Evolutionary conservation across 2,888 invertebrate species (phyloP).

Genomic region (Tipula vernalis): DNA sequence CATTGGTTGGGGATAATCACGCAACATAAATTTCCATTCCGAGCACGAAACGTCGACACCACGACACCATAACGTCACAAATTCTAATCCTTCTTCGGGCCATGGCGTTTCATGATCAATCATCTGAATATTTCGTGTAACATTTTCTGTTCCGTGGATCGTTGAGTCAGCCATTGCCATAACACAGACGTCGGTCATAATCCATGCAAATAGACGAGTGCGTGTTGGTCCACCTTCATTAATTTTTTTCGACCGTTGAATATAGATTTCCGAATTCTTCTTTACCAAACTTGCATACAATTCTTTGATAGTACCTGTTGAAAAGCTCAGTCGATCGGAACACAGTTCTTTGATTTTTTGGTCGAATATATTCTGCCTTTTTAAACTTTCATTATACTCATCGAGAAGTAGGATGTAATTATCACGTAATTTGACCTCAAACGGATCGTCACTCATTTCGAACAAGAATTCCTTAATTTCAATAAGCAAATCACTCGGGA

Average conservation of each 20-base stretch:
- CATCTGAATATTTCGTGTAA: conserved; percentile 56
- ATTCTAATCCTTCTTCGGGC: conserved; percentile 81
- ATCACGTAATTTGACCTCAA: conserved; percentile 90
- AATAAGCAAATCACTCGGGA: conserved; percentile 73
- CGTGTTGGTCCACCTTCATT: conserved; percentile 46
- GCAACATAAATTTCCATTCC: conserved; percentile 76
- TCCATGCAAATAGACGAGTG: conserved; percentile 76
- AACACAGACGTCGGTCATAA: conserved; percentile 50
- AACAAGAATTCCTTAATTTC: conserved; percentile 76
- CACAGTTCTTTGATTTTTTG: conserved; percentile 74
- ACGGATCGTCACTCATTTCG: conserved; percentile 95
- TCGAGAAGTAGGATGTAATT: conserved; percentile 92
- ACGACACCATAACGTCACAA: conserved; percentile 88
- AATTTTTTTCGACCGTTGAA: conserved; percentile 67
- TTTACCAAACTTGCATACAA: conserved; percentile 74
- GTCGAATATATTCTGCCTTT: conserved; percentile 77
- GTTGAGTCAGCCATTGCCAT: conserved; percentile 76
- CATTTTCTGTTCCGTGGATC: conserved; percentile 69
- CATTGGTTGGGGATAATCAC: conserved; percentile 93
- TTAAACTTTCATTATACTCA: conserved; percentile 87
- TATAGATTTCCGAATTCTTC: conserved; percentile 91
- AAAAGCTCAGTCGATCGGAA: conserved; percentile 63
- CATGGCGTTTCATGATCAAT: conserved; percentile 85
- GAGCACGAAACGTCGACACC: conserved; percentile 67
- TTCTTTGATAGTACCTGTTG: conserved; percentile 79